Base-by-base conservation (phyloP, 2,113 vertebrate species). In the Merops nubicus region DNA sequence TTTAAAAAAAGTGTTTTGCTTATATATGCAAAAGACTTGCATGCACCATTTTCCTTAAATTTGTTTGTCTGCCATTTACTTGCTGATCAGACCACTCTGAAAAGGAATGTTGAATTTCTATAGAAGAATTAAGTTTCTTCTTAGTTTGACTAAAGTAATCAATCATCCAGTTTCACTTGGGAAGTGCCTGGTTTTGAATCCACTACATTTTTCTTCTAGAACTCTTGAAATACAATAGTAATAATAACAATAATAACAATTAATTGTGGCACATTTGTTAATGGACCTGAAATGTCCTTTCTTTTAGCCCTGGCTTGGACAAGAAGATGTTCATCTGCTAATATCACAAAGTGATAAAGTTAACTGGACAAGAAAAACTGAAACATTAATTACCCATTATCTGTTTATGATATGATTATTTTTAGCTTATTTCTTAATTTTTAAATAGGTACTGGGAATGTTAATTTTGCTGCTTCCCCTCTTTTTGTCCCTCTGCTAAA, bases 381-480 rank as follows among this genome's bases (percentile, higher is more conserved):
- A 22, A 43, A 17, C 43, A 63, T 31, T 88, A 69, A 72, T 94
- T 95, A 47, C 51, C 38, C 38, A 34, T 91, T 36, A 4, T 23
- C 75, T 60, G 91, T 92, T 94, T 93, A 95, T 86, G 60, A 85
- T 33, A 47, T 3, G 3, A 95, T 91, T 93, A 83, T 72, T 92
- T 93, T 96, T 94, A 45, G 15, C 68, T 94, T 94, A 85, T 68
- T 34, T 94, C 75, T 87, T 93, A 33, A 82, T 88, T 97, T 97
- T 97, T 91, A 94, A 95, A 36, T 87, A 93, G 48, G 60, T 56
- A 76, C 13, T 23, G 17, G 8, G 23, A 95, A 91, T 77, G 63
- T 33, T 75, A 60, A 93, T 91, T 93, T 89, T 84, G 18, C 60
- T 84, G 67, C 16, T 80, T 69, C 33, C 22, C 12, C 8, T 68